Base-by-base conservation (phyloP, 2,797 vertebrate species). In the Petrocephalus sullivani region DNA sequence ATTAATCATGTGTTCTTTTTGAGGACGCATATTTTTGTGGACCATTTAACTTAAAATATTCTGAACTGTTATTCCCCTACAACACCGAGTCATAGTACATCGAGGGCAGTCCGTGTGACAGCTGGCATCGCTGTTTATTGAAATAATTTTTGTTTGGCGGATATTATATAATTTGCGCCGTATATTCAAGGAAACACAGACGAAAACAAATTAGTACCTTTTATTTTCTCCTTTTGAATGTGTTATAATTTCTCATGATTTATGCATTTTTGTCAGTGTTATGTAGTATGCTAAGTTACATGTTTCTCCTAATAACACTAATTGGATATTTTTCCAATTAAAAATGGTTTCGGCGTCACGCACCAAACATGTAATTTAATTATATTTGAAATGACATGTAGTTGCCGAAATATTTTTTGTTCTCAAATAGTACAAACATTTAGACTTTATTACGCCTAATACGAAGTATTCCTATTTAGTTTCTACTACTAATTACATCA, bases 181-280 rank as follows among this genome's bases (percentile, higher is more conserved):
- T 78, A 49, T 46, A 46, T 49, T 54, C 7, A 53, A n/a, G 64
- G 33, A n/a, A 64, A 61, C 58, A 60, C 21, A 85, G 2, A 28
- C 60, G 2, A 83, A 1, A 46, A 86, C 87, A 92, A 88, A 89
- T 88, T 85, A 53, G n/a, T 14, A 8, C 49, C 5, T 5, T 87
- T n/a, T 8, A 41, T 51, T 37, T 57, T 19, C 64, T 86, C 83
- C 46, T 28, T 56, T 56, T 37, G 10, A 82, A 37, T 49, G 54
- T 41, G 33, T 56, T 85, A 49, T 81, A 81, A 81, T 81, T 81
- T 49, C 49, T 49, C 41, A 9, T 81, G 8, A 81, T 16, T 49
- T 19, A 21, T 81, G 56, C 2, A 57, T 57, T 3, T 57, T 9
- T 49, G 57, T 54, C 10, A 54, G 41, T 37, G 51, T n/a, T 4